Conservation (phyloP, 2,888 invertebrate genomes). For the Latrodectus hesperus region DNA sequence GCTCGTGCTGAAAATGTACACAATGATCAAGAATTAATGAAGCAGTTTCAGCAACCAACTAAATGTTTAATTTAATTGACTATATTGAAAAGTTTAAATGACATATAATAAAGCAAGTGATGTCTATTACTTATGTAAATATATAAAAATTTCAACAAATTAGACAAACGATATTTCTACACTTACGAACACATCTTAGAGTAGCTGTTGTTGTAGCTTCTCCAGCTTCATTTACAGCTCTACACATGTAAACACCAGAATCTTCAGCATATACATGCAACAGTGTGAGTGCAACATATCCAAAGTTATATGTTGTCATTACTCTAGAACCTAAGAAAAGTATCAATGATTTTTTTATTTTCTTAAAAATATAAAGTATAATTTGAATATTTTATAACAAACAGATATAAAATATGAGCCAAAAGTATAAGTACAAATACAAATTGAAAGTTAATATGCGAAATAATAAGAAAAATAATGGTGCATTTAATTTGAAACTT, state of each 20-base stretch:
- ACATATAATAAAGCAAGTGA: no score
- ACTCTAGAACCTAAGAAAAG: conserved; percentile 89
- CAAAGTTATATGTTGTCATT: conserved; percentile 96
- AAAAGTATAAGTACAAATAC: no score
- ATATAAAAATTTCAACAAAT: no score
- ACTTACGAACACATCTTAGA: conserved; percentile 83
- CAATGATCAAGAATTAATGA: no score
- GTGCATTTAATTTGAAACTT: no score
- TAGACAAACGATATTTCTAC: no score
- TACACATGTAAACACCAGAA: conserved; percentile 95
- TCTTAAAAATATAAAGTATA: background rate
- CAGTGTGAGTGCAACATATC: conserved; percentile 95
- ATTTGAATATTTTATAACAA: background rate
- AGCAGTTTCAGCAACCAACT: no score
- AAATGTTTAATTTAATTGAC: no score
- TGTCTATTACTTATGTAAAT: no score
- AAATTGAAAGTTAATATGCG: background rate
- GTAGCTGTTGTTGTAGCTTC: conserved; percentile 95
- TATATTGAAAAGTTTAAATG: no score
- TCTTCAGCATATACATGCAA: conserved; percentile 96
- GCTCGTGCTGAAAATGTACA: conserved; percentile 79
- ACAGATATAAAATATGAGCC: background rate
- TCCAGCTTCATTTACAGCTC: conserved; percentile 94
- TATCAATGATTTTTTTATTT: background rate
- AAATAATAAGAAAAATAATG: no score